Base-by-base conservation (phyloP, 2,113 vertebrate species). In the Notiomystis cincta region DNA sequence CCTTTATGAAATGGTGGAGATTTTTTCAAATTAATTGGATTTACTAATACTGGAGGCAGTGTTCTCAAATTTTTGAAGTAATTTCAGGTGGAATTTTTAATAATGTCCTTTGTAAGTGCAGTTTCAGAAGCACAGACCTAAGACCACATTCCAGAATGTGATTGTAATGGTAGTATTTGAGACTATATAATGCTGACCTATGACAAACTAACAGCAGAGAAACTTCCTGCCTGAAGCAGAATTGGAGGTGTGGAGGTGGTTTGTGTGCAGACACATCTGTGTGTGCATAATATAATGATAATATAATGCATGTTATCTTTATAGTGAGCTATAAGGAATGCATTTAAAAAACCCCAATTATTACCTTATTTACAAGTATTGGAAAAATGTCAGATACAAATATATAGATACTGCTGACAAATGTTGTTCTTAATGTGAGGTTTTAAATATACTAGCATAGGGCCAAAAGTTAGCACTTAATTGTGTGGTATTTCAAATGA, bases 191-290 rank as follows among this genome's bases (percentile, higher is more conserved):
- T 85, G 51, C 9, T 44, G 57, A 31, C 10, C 21, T 62, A 7
- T 0, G 0, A 48, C 23, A 77, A 82, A 50, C 24, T 50, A 75
- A 19, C 30, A 89, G 16, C 30, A 78, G 40, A 64, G 40, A 60
- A 90, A 30, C n/a, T 62, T 64, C 31, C 27, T 72, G 7, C 45
- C 30, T 76, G 62, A 79, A 79, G 27, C 33, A 85, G 27, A 38
- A 57, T 6, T 54, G 12, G 12, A 3, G 6, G 13, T 1, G 0
- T 53, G 25, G 5, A 37, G 37, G 47, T n/a, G 7, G 9, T 61
- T 19, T n/a, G 61, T 66, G 53, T 45, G 27, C 16, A 78, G 51
- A 33, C 11, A 3, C 47, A 31, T 48, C 64, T 78, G 23, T 76
- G 51, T 23, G 7, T 45, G 23, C 57, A 7, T 51, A 47, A 57